Base-by-base conservation (phyloP, 1,140 invertebrate genomes). In the Anastrepha ludens region DNA sequence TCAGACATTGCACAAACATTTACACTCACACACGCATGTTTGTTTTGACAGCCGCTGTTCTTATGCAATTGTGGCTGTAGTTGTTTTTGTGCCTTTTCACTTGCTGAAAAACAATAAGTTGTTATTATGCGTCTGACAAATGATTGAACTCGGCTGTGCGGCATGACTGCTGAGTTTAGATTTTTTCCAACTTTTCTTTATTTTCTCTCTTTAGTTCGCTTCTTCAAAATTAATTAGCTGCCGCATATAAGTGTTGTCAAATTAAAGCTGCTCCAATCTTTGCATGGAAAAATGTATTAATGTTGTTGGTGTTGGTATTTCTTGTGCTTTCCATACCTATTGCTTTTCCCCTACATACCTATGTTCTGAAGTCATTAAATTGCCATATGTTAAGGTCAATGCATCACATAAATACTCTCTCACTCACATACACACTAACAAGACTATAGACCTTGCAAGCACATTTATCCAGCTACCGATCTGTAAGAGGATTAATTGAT, bases 401-500 rank as follows among this genome's bases (percentile, higher is more conserved):
- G n/a, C 74, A 13, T 81, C n/a, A 29, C n/a, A 2, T 11, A 55
- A 17, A 78, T 9, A 20, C 70, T n/a, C 44, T n/a, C 70, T 3
- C 15, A 17, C 70, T 47, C 15, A 74, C 70, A 74, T 5, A 50
- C 17, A n/a, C 47, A 78, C 3, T 44, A 44, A 78, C 47, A 20
- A n/a, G 44, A n/a, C 9, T n/a, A 44, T 81, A 81, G 44, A 55
- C 47, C n/a, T 81, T 29, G 17, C 74, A 29, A 47, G 15, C 15
- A 55, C 47, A 81, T 81, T 81, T 81, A 81, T 81, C 74, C 74
- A 81, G 74, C 74, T 55, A 81, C 74, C 74, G 74, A 81, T 81
- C 74, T 58, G 74, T 81, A 81, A 81, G 74, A 41, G 74, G 74
- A 81, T 81, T 81, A 81, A 81, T 81, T 81, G 74, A 81, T 81